Evolutionary conservation across 2,888 invertebrate species (phyloP), one percentile per base, ranked within the genome.

Genomic region (Falcaria lacertinaria): DNA sequence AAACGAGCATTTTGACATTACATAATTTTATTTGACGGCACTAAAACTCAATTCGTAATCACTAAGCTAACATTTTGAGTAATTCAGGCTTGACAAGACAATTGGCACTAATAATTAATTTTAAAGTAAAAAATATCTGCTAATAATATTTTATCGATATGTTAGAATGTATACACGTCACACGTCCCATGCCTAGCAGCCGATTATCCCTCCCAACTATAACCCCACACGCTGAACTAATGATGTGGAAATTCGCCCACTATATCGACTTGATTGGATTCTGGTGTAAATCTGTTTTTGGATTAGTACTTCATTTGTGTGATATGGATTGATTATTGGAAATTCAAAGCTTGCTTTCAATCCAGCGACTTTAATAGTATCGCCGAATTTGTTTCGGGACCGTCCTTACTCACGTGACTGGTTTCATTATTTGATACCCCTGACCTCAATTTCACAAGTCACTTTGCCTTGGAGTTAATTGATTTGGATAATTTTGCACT

Each of bases 221-320:
- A 22, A 25, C 25, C 25, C 37, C 11, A 22, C 28, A 28, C 28
- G 28, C 28, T 28, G 34, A 41, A 41, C 55, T 60, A 64, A 64
- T 60, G 63, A 60, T 43, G 48, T 53, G 57, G 56, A 63, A 57
- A 54, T 42, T 48, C 43, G 33, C 32, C 49, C 43, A 39, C 38
- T 41, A 39, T 41, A 45, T 42, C 41, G 45, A 39, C 7, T 46
- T 57, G 54, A 57, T 57, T 54, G 49, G 50, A 47, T 53, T 54
- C 48, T 39, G 42, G 43, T 44, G 38, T 38, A 43, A 50, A 45
- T 41, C 44, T 44, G 42, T 44, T 42, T 32, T 40, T 40, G 35
- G 42, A 43, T 40, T 50, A 50, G 45, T 42, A 41, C 17, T 37
- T 2, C 45, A 43, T 50, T 47, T 43, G 47, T 45, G 44, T 47